Conservation (phyloP, 2,113 vertebrate species). For the Hoplias malabaricus region DNA sequence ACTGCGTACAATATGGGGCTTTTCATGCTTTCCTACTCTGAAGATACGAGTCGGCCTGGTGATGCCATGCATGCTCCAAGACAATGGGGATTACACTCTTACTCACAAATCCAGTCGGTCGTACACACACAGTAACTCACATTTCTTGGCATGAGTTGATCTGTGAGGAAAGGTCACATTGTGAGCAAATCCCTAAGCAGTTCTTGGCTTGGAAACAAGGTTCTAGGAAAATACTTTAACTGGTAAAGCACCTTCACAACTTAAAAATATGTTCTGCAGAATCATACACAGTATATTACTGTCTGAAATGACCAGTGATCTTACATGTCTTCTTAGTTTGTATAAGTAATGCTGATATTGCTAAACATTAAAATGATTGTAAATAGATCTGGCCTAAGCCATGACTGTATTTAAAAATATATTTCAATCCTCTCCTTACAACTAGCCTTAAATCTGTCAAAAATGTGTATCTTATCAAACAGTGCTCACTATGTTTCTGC, state of each 20-base stretch:
- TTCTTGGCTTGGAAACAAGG: neutral
- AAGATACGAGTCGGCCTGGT: conserved; percentile 35
- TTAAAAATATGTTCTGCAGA: no score
- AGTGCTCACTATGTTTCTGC: no score
- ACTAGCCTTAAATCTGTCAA: no score
- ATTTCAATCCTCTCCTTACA: no score
- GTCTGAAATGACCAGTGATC: no score
- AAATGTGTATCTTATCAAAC: no score
- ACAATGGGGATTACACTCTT: conserved; percentile 20
- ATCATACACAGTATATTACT: no score
- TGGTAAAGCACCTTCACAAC: neutral
- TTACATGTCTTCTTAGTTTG: no score
- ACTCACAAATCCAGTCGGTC: neutral
- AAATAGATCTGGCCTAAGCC: no score
- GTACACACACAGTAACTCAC: neutral
- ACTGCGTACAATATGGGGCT: conserved; percentile 46
- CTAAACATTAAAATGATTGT: no score
- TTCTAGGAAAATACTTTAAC: neutral
- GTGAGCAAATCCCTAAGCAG: neutral
- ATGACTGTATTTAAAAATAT: no score
- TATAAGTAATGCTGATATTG: no score
- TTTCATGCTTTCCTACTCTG: conserved; percentile 55
- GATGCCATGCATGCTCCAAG: conserved; percentile 18
- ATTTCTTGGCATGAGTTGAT: neutral
- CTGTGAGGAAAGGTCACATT: neutral